Percentiles rank a stretch among this genome's conserved stretches.
Evolutionary conservation across 2,888 invertebrate genomes (phyloP).

Genomic region (Trichogramma dendrolimi): DNA sequence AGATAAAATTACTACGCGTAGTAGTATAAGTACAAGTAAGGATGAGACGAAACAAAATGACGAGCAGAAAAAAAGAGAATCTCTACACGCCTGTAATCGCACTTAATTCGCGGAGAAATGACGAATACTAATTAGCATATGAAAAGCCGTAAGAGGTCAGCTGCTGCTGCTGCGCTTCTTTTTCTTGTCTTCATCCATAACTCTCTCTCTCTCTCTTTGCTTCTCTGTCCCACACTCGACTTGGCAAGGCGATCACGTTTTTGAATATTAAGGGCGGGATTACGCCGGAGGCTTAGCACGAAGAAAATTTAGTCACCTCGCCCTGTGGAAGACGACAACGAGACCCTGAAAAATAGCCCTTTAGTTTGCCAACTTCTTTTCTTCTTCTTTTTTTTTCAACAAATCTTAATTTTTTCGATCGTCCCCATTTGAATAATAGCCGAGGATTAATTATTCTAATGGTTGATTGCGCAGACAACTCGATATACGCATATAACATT

Average conservation of each 20-base stretch:
- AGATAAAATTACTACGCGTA: too few relatives aligned
- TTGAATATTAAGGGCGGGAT: slow-evolving; percentile 53
- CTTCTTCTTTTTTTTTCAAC: not conserved
- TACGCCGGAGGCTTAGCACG: slow-evolving; percentile 51
- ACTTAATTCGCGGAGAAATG: slow-evolving; percentile 51
- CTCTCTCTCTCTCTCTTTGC: slow-evolving; percentile 23
- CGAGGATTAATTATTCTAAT: too few relatives aligned
- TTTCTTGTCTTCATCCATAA: slow-evolving; percentile 16
- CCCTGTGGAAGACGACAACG: not conserved
- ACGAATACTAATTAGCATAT: slow-evolving; percentile 54
- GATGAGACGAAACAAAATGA: not conserved
- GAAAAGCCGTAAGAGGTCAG: slow-evolving; percentile 45
- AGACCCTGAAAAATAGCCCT: slow-evolving; percentile 21
- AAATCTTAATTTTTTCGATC: too few relatives aligned
- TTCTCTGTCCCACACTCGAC: slow-evolving; percentile 14
- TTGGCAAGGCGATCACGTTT: slow-evolving; percentile 53
- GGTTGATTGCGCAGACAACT: too few relatives aligned
- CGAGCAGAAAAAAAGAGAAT: not conserved
- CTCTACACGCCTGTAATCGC: slow-evolving; percentile 39
- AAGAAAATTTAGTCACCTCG: slow-evolving; percentile 47
- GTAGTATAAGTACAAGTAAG: too few relatives aligned
- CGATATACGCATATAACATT: too few relatives aligned
- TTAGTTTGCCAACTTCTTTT: slow-evolving; percentile 3
- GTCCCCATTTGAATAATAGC: too few relatives aligned
- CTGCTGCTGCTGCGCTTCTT: slow-evolving; percentile 21